Percentiles rank a stretch among this genome's conserved stretches.
Evolutionary conservation across 2,797 vertebrate species (phyloP).

Genomic region (Okamejei kenojei): DNA sequence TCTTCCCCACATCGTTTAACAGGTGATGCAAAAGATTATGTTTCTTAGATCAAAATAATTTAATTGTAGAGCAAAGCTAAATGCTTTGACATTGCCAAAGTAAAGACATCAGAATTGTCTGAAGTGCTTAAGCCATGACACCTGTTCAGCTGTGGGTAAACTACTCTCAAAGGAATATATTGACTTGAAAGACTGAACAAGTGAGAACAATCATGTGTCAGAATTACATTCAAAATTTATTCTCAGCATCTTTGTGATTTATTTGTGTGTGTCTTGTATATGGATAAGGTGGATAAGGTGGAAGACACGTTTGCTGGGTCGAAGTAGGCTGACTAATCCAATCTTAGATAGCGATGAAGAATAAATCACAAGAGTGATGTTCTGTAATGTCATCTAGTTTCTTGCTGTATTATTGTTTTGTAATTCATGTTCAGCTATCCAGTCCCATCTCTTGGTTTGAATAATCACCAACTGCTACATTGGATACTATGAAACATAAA

Average conservation of each 20-base stretch:
- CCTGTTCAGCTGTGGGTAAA: neutral
- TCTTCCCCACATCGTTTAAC: neutral
- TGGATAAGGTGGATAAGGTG: too few species aligned
- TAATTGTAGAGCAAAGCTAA: neutral
- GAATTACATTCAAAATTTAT: neutral
- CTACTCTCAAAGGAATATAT: neutral
- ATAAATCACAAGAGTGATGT: neutral
- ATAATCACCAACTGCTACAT: neutral
- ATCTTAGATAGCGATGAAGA: neutral
- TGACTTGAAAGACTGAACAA: neutral
- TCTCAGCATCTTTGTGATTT: neutral
- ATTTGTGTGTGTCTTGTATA: too few species aligned
- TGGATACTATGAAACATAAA: neutral
- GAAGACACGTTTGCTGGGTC: neutral
- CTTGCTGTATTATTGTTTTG: neutral
- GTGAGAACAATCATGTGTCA: neutral
- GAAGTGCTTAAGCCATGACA: neutral
- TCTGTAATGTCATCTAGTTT: neutral
- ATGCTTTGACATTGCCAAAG: conserved; percentile 5
- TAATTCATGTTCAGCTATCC: neutral
- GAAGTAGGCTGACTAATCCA: neutral
- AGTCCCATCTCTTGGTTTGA: neutral
- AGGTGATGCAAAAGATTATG: neutral
- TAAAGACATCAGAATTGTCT: neutral
- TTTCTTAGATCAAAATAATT: neutral